Conservation (phyloP, 1,140 invertebrate genomes). For the Drosophila bocki region DNA sequence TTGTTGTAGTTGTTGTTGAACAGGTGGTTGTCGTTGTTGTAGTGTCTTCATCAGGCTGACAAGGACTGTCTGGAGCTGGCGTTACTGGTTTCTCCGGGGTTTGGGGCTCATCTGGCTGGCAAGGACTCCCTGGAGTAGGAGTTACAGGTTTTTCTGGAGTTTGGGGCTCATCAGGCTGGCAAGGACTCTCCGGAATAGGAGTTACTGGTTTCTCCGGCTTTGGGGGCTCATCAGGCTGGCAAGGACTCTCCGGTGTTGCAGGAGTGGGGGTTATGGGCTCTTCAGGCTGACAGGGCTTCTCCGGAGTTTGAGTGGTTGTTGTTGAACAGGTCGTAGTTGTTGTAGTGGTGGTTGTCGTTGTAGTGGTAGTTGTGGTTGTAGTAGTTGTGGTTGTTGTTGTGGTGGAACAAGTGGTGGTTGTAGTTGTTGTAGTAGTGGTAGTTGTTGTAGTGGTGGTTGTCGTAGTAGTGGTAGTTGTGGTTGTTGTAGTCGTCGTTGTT, state of each 20-base stretch:
- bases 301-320: background rate
- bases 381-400: conserved; percentile 1
- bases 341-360: background rate
- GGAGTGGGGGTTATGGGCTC: too few relatives aligned
- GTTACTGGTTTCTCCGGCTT: background rate
- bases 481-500: background rate
- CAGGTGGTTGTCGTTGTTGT: conserved; percentile 18
- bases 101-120: background rate
- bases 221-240: background rate
- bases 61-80: background rate
- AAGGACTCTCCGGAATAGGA: background rate
- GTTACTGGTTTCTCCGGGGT: background rate
- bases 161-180: background rate
- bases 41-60: conserved; percentile 1
- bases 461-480: conserved; percentile 4
- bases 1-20: conserved; percentile 1
- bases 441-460: conserved; percentile 5
- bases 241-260: too few relatives aligned
- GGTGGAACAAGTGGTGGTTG: conserved; percentile 16
- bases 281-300: background rate
- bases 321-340: conserved; percentile 4
- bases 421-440: conserved; percentile 9
- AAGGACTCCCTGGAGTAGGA: background rate
- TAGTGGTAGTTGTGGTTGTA: conserved; percentile 2
- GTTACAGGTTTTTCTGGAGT: conserved; percentile 2